These are phyloP conservation scores for Ctenicera cuprea DNA, from an alignment of 2,888 invertebrate species.

Conservation along the genomic window DNA sequence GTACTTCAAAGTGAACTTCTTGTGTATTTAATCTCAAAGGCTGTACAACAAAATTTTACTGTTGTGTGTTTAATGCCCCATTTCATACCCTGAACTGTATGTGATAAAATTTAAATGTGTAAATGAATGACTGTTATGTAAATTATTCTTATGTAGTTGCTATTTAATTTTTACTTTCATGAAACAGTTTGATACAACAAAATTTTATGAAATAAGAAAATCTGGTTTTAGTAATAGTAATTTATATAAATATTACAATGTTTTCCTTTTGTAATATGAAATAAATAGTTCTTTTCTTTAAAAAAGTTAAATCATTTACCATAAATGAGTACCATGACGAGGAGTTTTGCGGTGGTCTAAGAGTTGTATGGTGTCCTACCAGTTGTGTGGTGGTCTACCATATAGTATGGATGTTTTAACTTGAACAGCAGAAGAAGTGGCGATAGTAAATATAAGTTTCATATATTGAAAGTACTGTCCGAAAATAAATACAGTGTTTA, in stretches of 20 bases:
- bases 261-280: constrained; percentile 48
- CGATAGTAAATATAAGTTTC: too few relatives aligned
- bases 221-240: constrained; percentile 40
- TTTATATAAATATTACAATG: constrained; percentile 44
- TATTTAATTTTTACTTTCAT: constrained; percentile 39
- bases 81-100: constrained; percentile 37
- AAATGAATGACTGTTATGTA: constrained; percentile 40
- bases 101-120: constrained; percentile 47
- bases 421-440: too few relatives aligned
- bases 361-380: too few relatives aligned
- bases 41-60: constrained; percentile 46
- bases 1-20: constrained; percentile 25
- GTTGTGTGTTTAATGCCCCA: constrained; percentile 23
- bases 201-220: constrained; percentile 25
- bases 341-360: too few relatives aligned
- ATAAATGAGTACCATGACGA: too few relatives aligned
- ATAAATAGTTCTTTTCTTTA: constrained; percentile 36
- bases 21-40: constrained; percentile 50
- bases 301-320: not conserved
- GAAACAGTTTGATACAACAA: constrained; percentile 19
- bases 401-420: too few relatives aligned
- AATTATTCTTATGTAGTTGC: constrained; percentile 44
- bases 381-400: too few relatives aligned
- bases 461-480: too few relatives aligned
- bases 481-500: too few relatives aligned